Conservation (phyloP, 2,797 vertebrate genomes). For the Arrhamphus sclerolepis region DNA sequence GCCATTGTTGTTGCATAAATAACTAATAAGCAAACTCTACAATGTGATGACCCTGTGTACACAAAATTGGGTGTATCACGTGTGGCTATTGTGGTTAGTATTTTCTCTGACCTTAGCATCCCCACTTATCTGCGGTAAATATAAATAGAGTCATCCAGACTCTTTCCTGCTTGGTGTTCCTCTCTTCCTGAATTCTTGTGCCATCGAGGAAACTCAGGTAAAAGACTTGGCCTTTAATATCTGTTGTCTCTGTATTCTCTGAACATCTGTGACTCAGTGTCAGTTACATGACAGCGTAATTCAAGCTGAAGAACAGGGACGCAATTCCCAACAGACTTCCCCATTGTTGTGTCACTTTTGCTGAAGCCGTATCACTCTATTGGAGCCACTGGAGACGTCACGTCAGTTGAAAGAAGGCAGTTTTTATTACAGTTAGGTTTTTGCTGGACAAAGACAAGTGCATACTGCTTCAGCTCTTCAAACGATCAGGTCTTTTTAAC, state of each 20-base stretch:
- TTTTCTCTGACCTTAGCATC: conserved; percentile 24
- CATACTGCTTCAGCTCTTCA: neutral
- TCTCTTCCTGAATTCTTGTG: conserved; percentile 28
- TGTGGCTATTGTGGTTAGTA: conserved; percentile 39
- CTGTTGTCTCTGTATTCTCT: conserved; percentile 5
- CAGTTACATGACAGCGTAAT: neutral
- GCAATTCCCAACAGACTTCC: no score
- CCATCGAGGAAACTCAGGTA: conserved; percentile 35
- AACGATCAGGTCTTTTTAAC: neutral
- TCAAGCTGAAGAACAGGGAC: neutral
- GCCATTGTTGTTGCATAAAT: conserved; percentile 75
- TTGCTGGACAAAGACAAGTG: neutral
- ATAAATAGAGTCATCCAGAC: conserved; percentile 25
- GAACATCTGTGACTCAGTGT: neutral
- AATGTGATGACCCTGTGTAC: conserved; percentile 2
- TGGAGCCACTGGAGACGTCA: neutral
- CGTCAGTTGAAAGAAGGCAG: neutral
- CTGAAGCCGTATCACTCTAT: neutral
- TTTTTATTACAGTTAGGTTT: neutral
- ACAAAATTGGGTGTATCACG: conserved; percentile 18
- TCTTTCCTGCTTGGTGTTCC: conserved; percentile 39
- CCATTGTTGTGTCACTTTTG: neutral
- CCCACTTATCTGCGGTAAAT: conserved; percentile 21
- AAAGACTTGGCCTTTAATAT: neutral
- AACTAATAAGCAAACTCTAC: conserved; percentile 55